Evolutionary conservation across 1,140 invertebrate genomes (phyloP).

Genomic region (Brachionus asplanchnoidis): DNA sequence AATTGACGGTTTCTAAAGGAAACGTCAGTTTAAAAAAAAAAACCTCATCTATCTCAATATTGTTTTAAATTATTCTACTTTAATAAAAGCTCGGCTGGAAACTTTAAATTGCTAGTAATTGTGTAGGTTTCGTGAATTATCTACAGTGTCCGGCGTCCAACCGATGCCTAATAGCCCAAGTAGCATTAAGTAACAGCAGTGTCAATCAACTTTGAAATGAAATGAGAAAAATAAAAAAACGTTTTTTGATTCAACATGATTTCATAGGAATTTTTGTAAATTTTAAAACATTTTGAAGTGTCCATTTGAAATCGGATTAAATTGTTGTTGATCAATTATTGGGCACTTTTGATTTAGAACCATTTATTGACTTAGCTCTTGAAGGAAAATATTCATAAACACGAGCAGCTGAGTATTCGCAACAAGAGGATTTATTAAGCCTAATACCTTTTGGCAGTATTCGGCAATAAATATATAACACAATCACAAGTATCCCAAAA

Average conservation of each 20-base stretch:
- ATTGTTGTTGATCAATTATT: not conserved
- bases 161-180: not conserved
- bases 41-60: not conserved
- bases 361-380: not conserved
- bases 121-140: not conserved
- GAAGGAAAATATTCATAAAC: not conserved
- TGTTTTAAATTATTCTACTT: not conserved
- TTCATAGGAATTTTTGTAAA: not conserved
- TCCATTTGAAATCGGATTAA: not conserved
- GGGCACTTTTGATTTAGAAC: not conserved
- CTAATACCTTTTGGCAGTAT: not conserved
- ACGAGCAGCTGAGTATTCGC: not conserved
- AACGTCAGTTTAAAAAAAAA: not conserved
- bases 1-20: not conserved
- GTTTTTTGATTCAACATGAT: not conserved
- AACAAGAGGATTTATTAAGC: not conserved
- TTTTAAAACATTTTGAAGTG: not conserved
- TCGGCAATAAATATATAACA: constrained; percentile 30
- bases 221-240: not conserved
- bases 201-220: not conserved
- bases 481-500: not conserved
- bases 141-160: not conserved
- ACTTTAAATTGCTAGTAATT: not conserved
- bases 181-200: not conserved
- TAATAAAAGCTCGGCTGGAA: not conserved